Evolutionary conservation across 1,140 invertebrate genomes (phyloP).

Genomic region (Atta texana): DNA sequence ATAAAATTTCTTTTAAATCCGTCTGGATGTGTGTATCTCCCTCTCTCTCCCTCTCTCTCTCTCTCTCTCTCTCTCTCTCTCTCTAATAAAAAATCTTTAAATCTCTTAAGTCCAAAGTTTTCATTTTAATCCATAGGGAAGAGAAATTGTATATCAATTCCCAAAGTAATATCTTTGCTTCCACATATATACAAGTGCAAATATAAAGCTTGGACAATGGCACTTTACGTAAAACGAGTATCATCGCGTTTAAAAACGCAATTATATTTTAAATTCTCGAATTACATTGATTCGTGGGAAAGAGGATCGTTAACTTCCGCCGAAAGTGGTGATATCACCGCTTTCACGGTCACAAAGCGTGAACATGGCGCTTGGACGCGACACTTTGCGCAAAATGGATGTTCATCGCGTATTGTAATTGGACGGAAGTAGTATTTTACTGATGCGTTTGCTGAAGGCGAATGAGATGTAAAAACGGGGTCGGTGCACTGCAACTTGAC

Average conservation of each 20-base stretch:
- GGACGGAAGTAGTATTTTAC: constrained; percentile 25
- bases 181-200: not conserved
- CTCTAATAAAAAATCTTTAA: not conserved
- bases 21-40: too few species aligned
- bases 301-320: constrained; percentile 28
- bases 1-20: too few species aligned
- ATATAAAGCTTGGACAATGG: not conserved
- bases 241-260: not conserved
- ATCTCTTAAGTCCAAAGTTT: not conserved
- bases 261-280: constrained; percentile 14
- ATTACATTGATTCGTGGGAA: constrained; percentile 13
- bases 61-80: too few species aligned
- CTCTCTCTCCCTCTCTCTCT: too few species aligned
- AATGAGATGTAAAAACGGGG: constrained; percentile 41
- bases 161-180: not conserved
- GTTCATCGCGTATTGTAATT: constrained; percentile 47
- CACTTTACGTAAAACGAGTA: not conserved
- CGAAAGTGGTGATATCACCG: constrained; percentile 4
- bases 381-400: constrained; percentile 24
- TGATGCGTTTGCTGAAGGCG: constrained; percentile 28
- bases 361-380: constrained; percentile 1
- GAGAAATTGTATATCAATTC: not conserved
- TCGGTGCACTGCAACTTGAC: constrained; percentile 45
- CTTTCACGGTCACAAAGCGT: constrained; percentile 33
- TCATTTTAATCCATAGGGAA: not conserved